Evolutionary conservation across 1,140 invertebrate genomes (phyloP), one percentile per base, ranked within the genome.

Genomic region (Papilio polyxenes): DNA sequence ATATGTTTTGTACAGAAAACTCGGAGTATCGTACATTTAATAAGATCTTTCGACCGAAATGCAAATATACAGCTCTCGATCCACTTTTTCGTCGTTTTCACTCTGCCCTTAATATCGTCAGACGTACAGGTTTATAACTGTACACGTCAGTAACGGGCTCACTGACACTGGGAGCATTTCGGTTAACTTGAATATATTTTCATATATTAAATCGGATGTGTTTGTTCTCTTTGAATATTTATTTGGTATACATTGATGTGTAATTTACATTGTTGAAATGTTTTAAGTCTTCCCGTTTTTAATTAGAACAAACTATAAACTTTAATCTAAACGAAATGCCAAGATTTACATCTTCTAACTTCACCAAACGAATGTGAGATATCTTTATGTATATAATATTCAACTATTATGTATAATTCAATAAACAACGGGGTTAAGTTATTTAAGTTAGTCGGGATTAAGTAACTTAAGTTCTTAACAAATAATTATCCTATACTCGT

Each of bases 31-130:
- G 40, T 40, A 40, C 40, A 40, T 44, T 37, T 44, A 74, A n/a
- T 59, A 20, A 59, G 56, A 59, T n/a, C 17, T 31, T 48, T 76
- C 75, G 75, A n/a, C 40, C 44, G 44, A 49, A 76, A 76, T 53
- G 44, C 48, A 76, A 76, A 76, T 49, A 31, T 31, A 31, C 20
- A 72, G 4, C n/a, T 74, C 37, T 74, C 44, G 75, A 48, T 11
- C 75, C n/a, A 76, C 75, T 76, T 76, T 74, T 76, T 76, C n/a
- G 40, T 48, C 75, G 48, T 20, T 76, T 76, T 76, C 75, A 51
- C 48, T 76, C 11, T 51, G 75, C 75, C 75, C 75, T 76, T 76
- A n/a, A 51, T 51, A 31, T 49, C 48, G 44, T 15, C 75, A 51
- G n/a, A 76, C 20, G 17, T 75, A 48, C 40, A 49, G 69, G 75